These are phyloP conservation scores for Smithornis capensis DNA, from an alignment of 2,113 vertebrate species.

Conservation along the genomic window DNA sequence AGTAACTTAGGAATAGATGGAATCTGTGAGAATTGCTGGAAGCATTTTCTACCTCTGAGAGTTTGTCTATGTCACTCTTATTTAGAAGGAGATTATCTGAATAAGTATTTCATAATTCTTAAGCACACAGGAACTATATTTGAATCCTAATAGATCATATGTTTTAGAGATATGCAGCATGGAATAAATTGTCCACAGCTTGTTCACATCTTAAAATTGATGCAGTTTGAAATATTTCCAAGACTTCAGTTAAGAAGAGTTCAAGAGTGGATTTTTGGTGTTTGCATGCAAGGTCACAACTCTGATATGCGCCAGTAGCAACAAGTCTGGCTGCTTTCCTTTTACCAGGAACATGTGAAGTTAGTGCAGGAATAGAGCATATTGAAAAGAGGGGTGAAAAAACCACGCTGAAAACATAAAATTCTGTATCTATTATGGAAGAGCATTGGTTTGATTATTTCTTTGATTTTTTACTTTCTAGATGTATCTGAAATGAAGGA, in stretches of 20 bases:
- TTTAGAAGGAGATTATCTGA: neutral
- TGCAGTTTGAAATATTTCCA: neutral
- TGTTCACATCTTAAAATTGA: neutral
- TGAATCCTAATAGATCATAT: neutral
- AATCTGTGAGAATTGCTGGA: neutral
- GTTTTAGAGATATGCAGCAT: neutral
- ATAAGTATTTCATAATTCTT: neutral
- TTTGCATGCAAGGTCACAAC: neutral
- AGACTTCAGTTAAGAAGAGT: neutral
- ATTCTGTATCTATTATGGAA: neutral
- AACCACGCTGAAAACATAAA: neutral
- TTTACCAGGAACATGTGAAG: neutral
- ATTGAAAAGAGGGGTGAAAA: neutral
- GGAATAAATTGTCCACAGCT: neutral
- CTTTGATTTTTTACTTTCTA: constrained; percentile 45
- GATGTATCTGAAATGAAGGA: constrained; percentile 70
- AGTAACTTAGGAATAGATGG: neutral
- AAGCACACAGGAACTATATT: neutral
- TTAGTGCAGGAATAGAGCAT: neutral
- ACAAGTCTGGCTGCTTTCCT: neutral
- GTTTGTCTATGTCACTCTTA: neutral
- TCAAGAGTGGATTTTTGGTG: neutral
- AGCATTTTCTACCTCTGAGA: neutral
- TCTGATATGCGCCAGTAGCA: neutral
- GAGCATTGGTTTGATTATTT: neutral